Evolutionary conservation across 2,797 vertebrate genomes (phyloP).

Genomic region (Acanthiza pusilla): DNA sequence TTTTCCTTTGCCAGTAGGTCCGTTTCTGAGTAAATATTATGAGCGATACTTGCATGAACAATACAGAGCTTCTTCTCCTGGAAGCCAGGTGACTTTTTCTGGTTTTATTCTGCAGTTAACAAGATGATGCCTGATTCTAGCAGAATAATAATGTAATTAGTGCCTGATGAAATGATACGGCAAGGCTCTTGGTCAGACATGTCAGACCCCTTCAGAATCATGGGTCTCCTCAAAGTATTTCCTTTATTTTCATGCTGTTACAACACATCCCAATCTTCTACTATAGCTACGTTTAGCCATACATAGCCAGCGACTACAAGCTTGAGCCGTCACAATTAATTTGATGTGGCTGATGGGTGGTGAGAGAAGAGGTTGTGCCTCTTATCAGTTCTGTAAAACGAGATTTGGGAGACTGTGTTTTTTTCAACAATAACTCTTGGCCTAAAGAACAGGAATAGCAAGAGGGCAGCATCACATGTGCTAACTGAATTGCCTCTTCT

Average conservation of each 20-base stretch:
- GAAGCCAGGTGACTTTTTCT: background rate
- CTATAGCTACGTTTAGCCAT: no score
- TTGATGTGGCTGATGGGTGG: no score
- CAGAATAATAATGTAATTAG: background rate
- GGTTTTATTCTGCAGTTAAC: background rate
- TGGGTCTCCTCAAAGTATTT: background rate
- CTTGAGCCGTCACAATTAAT: no score
- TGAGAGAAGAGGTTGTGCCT: no score
- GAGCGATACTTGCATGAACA: slow-evolving; percentile 5
- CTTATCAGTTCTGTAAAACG: no score
- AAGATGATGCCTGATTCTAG: background rate
- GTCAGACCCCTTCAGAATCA: background rate
- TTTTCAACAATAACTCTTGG: no score
- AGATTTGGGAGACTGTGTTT: no score
- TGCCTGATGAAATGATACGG: background rate
- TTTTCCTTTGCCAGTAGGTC: slow-evolving; percentile 33
- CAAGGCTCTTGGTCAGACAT: background rate
- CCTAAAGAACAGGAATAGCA: no score
- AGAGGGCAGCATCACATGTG: no score
- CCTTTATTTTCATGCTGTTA: background rate
- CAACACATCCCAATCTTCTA: no score
- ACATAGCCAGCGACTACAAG: no score
- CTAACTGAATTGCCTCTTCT: no score
- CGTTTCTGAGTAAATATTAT: slow-evolving; percentile 52
- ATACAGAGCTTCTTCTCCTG: background rate